Evolutionary conservation across 1,140 invertebrate genomes (phyloP), one percentile per base, ranked within the genome.

Genomic region (Drosophila persimilis): DNA sequence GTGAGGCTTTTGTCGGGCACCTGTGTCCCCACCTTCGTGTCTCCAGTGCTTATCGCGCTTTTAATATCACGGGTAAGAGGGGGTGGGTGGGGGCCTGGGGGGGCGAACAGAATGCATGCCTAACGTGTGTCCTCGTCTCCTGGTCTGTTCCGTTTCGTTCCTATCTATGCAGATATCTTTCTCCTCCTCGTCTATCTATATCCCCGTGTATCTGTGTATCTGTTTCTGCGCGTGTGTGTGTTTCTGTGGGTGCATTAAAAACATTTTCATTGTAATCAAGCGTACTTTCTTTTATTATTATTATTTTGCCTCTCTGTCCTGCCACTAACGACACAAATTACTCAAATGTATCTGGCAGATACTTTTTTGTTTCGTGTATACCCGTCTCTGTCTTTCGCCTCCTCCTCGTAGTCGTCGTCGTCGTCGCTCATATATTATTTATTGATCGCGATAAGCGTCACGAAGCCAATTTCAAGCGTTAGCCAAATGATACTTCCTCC

Each of bases 221-320:
- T 29, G 29, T 29, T 8, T 29, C 6, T 29, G 22, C 47, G 20
- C 13, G 73, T 44, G 52, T 46, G 45, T 43, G 29, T 20, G 39
- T n/a, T 3, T 6, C 9, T 9, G 5, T 29, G 6, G 61, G 35
- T 69, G 74, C 66, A 88, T 88, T 88, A 88, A 88, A 88, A 88
- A 88, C 84, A 88, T 88, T 88, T 88, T 88, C 84, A 88, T 88
- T 88, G 83, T 89, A 88, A 88, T 88, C 83, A 88, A 88, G 84
- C 84, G 83, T 88, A 88, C 83, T 88, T 88, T 88, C 83, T 88
- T 88, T 88, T 88, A 88, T 88, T 89, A 86, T 88, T 86, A 88
- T 89, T 79, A 79, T 88, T 77, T 77, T 76, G 75, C 78, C 77
- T 88, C 83, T 35, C 31, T 31, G 31, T 31, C 35, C 35, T 39